phyloP scores from a whole-genome alignment of 2,797 vertebrate species.

The Staurois parvus region DNA sequence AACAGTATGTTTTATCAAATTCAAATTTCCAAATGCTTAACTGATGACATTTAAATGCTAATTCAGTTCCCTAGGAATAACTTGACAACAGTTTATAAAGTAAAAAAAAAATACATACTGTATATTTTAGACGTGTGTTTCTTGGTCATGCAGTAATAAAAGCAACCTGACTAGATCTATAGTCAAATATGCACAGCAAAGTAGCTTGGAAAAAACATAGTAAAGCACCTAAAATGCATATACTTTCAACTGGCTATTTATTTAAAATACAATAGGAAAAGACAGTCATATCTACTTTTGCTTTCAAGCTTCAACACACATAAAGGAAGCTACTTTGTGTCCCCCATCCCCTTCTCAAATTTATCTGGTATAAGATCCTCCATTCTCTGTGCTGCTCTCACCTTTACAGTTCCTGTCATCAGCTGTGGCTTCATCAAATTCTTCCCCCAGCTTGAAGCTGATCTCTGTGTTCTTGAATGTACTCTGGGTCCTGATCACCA shows the following conservation, averaged over 20 bases:
- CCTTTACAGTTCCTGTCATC: constrained; percentile 93
- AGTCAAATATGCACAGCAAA: background rate
- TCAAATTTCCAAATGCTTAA: too few relatives aligned
- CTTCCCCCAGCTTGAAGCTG: constrained; percentile 89
- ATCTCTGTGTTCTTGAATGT: constrained; percentile 93
- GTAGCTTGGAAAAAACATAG: background rate
- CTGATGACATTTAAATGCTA: too few relatives aligned
- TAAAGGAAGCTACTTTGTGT: background rate
- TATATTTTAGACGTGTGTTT: too few relatives aligned
- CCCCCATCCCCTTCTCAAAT: background rate
- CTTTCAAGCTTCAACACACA: background rate
- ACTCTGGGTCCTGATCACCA: constrained; percentile 86
- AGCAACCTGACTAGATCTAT: background rate
- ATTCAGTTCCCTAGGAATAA: too few relatives aligned
- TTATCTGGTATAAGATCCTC: background rate
- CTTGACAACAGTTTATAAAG: too few relatives aligned
- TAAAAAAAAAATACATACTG: too few relatives aligned
- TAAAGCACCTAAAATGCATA: background rate
- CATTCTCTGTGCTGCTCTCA: constrained; percentile 68
- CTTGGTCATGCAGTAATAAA: too few relatives aligned
- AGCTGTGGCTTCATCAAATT: constrained; percentile 89
- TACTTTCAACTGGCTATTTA: too few relatives aligned
- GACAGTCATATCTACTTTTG: background rate
- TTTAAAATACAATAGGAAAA: background rate
- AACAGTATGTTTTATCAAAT: too few relatives aligned